A percentile compares a stretch with the other conserved stretches of the same genome.
Conservation (phyloP, 2,797 vertebrate species). For the Leptatherina wallacei region DNA sequence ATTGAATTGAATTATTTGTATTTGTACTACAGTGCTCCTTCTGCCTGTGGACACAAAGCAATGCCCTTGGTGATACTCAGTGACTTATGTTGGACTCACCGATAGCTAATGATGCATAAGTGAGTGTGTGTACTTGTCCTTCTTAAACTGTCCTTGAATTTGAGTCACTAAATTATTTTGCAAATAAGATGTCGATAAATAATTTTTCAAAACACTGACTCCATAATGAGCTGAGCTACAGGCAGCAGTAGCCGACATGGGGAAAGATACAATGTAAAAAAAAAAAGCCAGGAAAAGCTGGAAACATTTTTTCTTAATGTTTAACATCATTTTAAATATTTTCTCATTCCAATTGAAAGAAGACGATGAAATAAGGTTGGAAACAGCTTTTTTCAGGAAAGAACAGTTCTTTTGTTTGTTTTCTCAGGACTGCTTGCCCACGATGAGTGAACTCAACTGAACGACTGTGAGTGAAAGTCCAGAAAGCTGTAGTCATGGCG, state of each 20-base stretch:
- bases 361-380: neutral
- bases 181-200: neutral
- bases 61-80: neutral
- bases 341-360: neutral
- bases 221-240: neutral
- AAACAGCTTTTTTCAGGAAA: neutral
- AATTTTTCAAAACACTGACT: neutral
- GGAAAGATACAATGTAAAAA: neutral
- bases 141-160: neutral
- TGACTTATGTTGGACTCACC: neutral
- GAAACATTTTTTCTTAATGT: too few relatives aligned
- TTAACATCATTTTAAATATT: neutral
- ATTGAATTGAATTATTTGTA: too few relatives aligned
- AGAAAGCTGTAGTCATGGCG: neutral
- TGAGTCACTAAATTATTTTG: neutral
- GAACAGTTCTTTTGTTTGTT: neutral
- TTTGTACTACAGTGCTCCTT: neutral
- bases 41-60: constrained; percentile 3
- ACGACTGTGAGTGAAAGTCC: neutral
- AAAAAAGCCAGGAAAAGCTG: too few relatives aligned
- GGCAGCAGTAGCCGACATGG: neutral
- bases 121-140: neutral
- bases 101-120: neutral
- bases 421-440: neutral
- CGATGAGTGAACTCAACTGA: too few relatives aligned